Conservation (phyloP, 2,888 invertebrate species). For the Trachelus stipa region DNA sequence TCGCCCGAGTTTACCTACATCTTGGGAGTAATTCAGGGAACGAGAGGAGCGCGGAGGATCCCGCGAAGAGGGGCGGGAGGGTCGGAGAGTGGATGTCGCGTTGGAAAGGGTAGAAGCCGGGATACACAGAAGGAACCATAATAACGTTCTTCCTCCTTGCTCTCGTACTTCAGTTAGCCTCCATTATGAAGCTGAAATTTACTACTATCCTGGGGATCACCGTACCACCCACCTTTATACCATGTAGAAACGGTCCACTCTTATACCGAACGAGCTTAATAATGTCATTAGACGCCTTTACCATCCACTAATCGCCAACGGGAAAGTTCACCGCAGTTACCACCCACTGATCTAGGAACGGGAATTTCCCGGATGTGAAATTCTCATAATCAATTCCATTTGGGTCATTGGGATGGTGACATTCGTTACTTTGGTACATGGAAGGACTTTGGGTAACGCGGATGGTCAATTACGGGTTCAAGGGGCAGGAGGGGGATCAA, state of each 20-base stretch:
- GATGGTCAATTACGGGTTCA: too few relatives aligned
- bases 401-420: background rate
- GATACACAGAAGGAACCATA: constrained; percentile 16
- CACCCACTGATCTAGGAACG: background rate
- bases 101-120: constrained; percentile 2
- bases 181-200: constrained; percentile 59
- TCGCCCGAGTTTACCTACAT: constrained; percentile 37
- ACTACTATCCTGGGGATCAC: constrained; percentile 54
- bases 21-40: constrained; percentile 38
- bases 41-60: constrained; percentile 9
- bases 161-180: constrained; percentile 49
- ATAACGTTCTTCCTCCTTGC: constrained; percentile 40
- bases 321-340: background rate
- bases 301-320: background rate
- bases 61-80: constrained; percentile 1
- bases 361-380: background rate
- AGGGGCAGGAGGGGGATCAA: too few relatives aligned
- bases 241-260: constrained; percentile 24
- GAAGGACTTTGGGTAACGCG: background rate
- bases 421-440: background rate
- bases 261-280: constrained; percentile 55
- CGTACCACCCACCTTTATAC: constrained; percentile 26
- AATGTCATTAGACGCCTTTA: constrained; percentile 59
- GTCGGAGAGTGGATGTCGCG: constrained; percentile 14
- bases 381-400: background rate